These are phyloP conservation scores for Drosophila trapezifrons DNA, from an alignment of 1,140 invertebrate genomes.

Conservation along the genomic window DNA sequence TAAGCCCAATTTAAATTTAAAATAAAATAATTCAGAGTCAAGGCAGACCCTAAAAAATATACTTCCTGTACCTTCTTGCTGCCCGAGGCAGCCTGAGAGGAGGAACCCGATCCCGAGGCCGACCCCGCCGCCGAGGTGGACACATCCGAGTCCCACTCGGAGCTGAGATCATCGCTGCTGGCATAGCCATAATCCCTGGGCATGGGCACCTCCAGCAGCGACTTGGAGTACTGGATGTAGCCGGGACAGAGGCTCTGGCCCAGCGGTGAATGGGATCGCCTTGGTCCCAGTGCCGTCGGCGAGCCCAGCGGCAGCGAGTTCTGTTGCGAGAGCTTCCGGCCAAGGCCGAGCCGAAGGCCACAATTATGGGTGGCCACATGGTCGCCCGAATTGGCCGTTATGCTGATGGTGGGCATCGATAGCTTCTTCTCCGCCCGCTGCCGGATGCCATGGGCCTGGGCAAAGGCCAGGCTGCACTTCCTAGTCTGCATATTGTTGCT, in stretches of 20 bases:
- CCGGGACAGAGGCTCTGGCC: constrained; percentile 85
- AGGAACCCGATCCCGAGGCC: constrained; percentile 26
- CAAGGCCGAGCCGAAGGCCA: constrained; percentile 8
- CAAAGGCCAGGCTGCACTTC: constrained; percentile 81
- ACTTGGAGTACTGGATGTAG: constrained; percentile 91
- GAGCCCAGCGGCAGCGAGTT: constrained; percentile 39
- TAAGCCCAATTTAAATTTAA: background rate
- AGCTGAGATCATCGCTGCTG: constrained; percentile 94
- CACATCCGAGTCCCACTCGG: constrained; percentile 94
- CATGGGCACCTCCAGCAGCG: constrained; percentile 90
- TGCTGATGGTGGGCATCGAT: constrained; percentile 76
- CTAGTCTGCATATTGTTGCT: constrained; percentile 69
- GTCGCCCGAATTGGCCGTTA: constrained; percentile 68
- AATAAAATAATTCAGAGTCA: too few species aligned
- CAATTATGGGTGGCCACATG: constrained; percentile 32
- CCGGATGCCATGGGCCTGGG: constrained; percentile 78
- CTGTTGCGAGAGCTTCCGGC: constrained; percentile 54
- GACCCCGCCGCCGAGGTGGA: constrained; percentile 72
- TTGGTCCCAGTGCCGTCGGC: constrained; percentile 23
- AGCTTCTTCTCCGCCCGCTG: constrained; percentile 70
- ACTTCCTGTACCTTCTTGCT: constrained; percentile 67
- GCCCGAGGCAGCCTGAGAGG: constrained; percentile 14
- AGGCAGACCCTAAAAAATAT: background rate
- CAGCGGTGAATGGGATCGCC: constrained; percentile 73
- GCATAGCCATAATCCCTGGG: constrained; percentile 91